A percentile compares a stretch with the other conserved stretches of the same genome.
Conservation (phyloP, 2,888 invertebrate species). For the Drosophila prostipennis region DNA sequence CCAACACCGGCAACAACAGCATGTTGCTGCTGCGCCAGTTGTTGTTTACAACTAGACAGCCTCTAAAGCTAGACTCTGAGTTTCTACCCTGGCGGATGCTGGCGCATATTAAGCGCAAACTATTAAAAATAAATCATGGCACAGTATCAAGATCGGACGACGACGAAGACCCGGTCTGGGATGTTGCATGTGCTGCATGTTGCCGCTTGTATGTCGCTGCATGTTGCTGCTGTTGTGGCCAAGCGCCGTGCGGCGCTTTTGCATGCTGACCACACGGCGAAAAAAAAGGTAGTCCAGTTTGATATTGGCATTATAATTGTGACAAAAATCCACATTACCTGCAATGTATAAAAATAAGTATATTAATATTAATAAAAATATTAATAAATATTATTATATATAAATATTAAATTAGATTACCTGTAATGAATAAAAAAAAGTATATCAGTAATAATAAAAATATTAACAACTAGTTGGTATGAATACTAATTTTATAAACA, state of each 20-base stretch:
- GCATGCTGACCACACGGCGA: slow-evolving; percentile 38
- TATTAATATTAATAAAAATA: too few species aligned
- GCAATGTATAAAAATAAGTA: too few species aligned
- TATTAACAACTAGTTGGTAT: too few species aligned
- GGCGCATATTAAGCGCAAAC: slow-evolving; percentile 81
- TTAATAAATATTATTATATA: too few species aligned
- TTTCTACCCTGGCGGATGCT: slow-evolving; percentile 68
- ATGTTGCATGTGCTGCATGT: slow-evolving; percentile 57
- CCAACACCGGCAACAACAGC: slow-evolving; percentile 24
- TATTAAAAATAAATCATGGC: slow-evolving; percentile 83
- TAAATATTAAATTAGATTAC: too few species aligned
- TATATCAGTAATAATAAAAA: too few species aligned
- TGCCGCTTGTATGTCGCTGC: slow-evolving; percentile 28
- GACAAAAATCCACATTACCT: too few species aligned
- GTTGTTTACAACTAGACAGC: slow-evolving; percentile 76
- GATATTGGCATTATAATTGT: too few species aligned
- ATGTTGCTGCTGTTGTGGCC: slow-evolving; percentile 55
- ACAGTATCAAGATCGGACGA: slow-evolving; percentile 79
- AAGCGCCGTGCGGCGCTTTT: slow-evolving; percentile 79
- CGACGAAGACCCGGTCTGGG: slow-evolving; percentile 50
- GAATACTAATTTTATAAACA: too few species aligned
- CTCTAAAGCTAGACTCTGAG: slow-evolving; percentile 28
- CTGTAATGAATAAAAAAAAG: too few species aligned
- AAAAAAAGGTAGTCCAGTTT: neutral
- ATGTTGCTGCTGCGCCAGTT: slow-evolving; percentile 61